Percentiles rank a stretch among this genome's conserved stretches.
Evolutionary conservation across 2,797 vertebrate species (phyloP).

Genomic region (Clamator glandarius): DNA sequence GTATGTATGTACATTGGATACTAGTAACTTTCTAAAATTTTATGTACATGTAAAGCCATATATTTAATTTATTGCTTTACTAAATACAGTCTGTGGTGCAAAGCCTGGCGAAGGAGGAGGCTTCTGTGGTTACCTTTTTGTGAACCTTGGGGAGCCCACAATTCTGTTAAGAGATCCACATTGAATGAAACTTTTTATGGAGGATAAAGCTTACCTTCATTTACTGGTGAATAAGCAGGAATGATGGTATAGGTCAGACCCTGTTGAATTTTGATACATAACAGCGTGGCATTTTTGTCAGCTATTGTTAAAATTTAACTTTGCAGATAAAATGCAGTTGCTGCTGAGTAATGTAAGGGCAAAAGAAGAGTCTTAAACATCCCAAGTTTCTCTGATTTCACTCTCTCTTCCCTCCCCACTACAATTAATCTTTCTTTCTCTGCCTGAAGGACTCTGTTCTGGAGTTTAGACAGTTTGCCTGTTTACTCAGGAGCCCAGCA

Average conservation of each 20-base stretch:
- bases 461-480: neutral
- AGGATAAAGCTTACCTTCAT: neutral
- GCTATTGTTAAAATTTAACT: constrained; percentile 22
- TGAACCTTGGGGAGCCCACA: constrained; percentile 10
- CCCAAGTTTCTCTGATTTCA: neutral
- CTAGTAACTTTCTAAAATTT: neutral
- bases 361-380: neutral
- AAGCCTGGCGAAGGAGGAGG: neutral
- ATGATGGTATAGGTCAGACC: constrained; percentile 13
- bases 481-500: neutral
- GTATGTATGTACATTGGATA: neutral
- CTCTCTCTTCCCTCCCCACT: no score
- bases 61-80: neutral
- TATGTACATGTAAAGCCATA: neutral
- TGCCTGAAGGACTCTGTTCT: neutral
- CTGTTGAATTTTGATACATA: constrained; percentile 32
- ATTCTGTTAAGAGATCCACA: constrained; percentile 4
- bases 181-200: constrained; percentile 24
- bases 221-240: constrained; percentile 25
- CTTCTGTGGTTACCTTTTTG: constrained; percentile 12
- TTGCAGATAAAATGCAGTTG: constrained; percentile 29
- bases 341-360: neutral
- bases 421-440: neutral
- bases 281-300: constrained; percentile 40
- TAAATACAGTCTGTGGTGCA: neutral